These are phyloP conservation scores for Cyphotilapia sp. DNA, from an alignment of 2,113 vertebrate genomes.

Conservation along the genomic window DNA sequence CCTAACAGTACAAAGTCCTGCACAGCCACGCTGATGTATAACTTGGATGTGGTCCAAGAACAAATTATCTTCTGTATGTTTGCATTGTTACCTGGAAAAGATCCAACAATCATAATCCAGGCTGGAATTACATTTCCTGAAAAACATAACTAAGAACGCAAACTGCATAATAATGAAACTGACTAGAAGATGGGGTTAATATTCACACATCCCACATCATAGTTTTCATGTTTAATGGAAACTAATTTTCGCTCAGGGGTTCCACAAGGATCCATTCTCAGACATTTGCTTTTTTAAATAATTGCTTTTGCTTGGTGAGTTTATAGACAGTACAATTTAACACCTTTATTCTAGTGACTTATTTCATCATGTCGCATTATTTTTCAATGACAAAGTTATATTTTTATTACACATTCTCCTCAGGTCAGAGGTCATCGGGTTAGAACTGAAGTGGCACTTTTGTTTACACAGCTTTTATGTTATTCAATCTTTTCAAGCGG, in stretches of 20 bases:
- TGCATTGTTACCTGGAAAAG: not conserved
- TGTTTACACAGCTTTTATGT: not conserved
- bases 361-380: not conserved
- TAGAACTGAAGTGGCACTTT: not conserved
- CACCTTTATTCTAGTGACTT: not conserved
- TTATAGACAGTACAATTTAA: not conserved
- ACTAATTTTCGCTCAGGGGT: not conserved
- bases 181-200: not conserved
- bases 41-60: not conserved
- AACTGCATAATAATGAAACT: not conserved
- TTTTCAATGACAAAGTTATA: not conserved
- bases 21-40: not conserved
- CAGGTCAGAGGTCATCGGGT: accelerated
- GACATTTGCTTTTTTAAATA: not conserved
- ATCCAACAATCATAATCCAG: not conserved
- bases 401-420: not conserved
- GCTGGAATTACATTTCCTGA: not conserved
- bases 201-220: not conserved
- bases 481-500: not conserved
- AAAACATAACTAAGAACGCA: not conserved
- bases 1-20: not conserved
- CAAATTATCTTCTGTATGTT: not conserved
- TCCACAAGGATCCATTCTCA: not conserved
- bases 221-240: not conserved
- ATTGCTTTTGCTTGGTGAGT: not conserved